Evolutionary conservation across 2,113 vertebrate species (phyloP).

Genomic region (Callipepla squamata): DNA sequence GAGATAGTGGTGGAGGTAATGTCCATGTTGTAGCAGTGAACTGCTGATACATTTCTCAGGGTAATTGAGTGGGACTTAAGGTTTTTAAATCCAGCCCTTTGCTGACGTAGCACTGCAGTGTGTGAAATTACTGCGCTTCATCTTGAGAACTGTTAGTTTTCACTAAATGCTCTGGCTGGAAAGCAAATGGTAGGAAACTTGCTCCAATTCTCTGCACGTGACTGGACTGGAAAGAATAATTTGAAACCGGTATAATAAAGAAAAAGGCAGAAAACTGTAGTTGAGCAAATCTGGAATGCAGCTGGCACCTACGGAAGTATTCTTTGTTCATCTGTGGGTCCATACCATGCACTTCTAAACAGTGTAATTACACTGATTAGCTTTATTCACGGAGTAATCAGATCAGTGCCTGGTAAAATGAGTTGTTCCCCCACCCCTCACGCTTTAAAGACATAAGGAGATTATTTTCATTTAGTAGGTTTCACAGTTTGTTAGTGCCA

Average conservation of each 20-base stretch:
- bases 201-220: not conserved
- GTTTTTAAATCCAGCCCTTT: not conserved
- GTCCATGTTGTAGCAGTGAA: not conserved
- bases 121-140: not conserved
- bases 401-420: not conserved
- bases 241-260: not conserved
- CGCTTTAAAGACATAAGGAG: not conserved
- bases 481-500: not conserved
- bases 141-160: not conserved
- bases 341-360: not conserved
- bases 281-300: not conserved
- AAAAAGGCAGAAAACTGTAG: not conserved
- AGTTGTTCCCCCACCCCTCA: not conserved
- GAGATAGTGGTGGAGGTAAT: not conserved
- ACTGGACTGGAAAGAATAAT: constrained; percentile 6
- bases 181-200: not conserved
- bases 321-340: not conserved
- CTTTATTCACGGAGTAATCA: constrained; percentile 22
- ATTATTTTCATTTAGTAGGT: constrained; percentile 15
- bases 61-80: not conserved
- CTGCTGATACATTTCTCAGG: not conserved
- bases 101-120: not conserved
- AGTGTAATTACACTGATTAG: constrained; percentile 27
- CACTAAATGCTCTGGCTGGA: not conserved
- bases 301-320: not conserved